Evolutionary conservation across 2,888 invertebrate genomes (phyloP), one percentile per base, ranked within the genome.

Genomic region (Sesia apiformis): DNA sequence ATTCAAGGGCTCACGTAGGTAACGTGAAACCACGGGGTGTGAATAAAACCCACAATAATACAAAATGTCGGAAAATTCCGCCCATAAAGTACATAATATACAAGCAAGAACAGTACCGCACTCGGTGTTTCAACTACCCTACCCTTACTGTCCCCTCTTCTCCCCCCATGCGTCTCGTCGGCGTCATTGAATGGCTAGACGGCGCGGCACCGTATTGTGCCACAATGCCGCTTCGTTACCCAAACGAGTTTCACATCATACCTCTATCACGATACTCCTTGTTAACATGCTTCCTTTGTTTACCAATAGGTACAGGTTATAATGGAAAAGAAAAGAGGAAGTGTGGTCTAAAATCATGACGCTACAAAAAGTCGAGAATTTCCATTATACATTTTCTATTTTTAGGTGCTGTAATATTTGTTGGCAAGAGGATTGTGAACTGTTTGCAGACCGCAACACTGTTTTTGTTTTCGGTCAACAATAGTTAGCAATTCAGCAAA

Each of bases 121-220:
- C n/a, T 49, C 42, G 49, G 40, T 52, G 52, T 58, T 58, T 59
- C 56, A 60, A 56, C 60, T 59, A 60, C 58, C 58, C 60, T n/a
- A 46, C 23, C n/a, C 46, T 23, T 58, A 55, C 55, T 59, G n/a
- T n/a, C 53, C 60, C 59, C 60, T n/a, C n/a, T n/a, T n/a, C n/a
- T n/a, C 61, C 62, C 59, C 56, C 60, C 60, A 59, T 60, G 58
- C 62, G 68, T 70, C 69, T 67, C 67, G 67, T 49, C 65, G 70
- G 68, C 72, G 71, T 64, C 72, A 60, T 62, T 70, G 70, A 72
- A 71, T 69, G 82, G 74, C 81, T 72, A 84, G 86, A 85, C 85
- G 69, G 74, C 73, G 67, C 70, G 84, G 78, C 82, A 73, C 81
- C 82, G 59, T 64, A 71, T 70, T 69, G 64, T 62, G 60, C 65